These are phyloP conservation scores for Protonemura montana DNA, from an alignment of 2,888 invertebrate species.

Conservation along the genomic window DNA sequence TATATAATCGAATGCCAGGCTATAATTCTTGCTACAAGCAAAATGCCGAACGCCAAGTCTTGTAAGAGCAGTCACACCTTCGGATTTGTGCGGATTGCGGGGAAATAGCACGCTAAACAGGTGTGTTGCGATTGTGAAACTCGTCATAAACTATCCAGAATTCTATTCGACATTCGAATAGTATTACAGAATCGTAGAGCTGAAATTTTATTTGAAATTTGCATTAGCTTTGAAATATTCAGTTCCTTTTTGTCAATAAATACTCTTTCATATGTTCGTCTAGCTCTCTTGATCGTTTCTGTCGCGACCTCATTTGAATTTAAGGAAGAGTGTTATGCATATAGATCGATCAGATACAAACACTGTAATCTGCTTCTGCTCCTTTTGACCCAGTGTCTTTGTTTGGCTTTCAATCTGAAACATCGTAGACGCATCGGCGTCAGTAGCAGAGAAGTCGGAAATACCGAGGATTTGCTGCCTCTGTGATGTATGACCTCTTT, in stretches of 20 bases:
- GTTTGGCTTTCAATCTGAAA: background rate
- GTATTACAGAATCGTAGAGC: background rate
- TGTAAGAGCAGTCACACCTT: background rate
- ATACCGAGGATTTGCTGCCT: background rate
- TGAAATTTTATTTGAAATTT: background rate
- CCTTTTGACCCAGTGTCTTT: background rate
- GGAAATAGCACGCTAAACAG: background rate
- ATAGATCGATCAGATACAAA: background rate
- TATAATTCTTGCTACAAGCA: background rate
- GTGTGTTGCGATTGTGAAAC: background rate
- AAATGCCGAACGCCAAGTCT: background rate
- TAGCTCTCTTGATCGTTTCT: no score
- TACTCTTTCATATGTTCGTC: background rate
- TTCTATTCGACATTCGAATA: background rate
- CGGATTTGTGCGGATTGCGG: background rate
- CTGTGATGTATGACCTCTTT: slow-evolving; percentile 4
- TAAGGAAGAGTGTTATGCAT: background rate
- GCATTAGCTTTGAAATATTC: background rate
- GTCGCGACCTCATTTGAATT: background rate
- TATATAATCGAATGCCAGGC: background rate
- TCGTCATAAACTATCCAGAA: background rate
- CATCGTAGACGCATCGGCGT: background rate
- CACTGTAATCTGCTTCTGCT: background rate
- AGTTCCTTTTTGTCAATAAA: background rate
- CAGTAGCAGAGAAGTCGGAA: background rate